Evolutionary conservation across 1,140 invertebrate genomes (phyloP).

Genomic region (Sarcophaga peregrina): DNA sequence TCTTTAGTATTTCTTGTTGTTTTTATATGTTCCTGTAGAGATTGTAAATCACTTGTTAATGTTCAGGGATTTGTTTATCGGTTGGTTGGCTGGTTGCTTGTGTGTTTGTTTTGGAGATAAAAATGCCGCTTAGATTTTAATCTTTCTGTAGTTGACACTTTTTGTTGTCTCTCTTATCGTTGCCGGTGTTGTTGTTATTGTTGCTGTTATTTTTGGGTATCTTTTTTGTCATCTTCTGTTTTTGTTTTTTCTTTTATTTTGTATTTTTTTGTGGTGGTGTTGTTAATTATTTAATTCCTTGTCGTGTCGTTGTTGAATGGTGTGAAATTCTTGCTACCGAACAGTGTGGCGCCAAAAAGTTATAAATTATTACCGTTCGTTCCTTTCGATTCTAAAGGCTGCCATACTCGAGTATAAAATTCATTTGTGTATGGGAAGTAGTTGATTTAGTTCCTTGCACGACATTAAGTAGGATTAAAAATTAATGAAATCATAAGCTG

Average conservation of each 20-base stretch:
- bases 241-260: neutral
- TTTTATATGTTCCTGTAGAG: too few relatives aligned
- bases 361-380: neutral
- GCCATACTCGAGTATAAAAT: too few relatives aligned
- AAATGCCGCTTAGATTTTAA: conserved; percentile 16
- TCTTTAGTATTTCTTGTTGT: neutral
- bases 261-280: neutral
- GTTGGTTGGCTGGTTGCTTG: neutral
- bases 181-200: too few relatives aligned
- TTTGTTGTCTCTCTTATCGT: neutral
- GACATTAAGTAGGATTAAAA: too few relatives aligned
- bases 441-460: too few relatives aligned
- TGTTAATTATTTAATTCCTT: conserved; percentile 25
- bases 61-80: neutral
- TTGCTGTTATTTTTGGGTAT: too few relatives aligned
- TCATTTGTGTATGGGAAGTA: too few relatives aligned
- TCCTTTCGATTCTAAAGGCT: neutral
- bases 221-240: too few relatives aligned
- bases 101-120: conserved; percentile 4
- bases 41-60: conserved; percentile 3
- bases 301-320: neutral
- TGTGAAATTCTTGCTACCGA: conserved; percentile 16
- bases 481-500: too few relatives aligned
- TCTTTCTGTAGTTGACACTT: conserved; percentile 15
- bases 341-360: conserved; percentile 17